Percentiles rank a stretch among this genome's conserved stretches.
phyloP scores from a whole-genome alignment of 2,888 invertebrate genomes.

The Abrostola tripartita region DNA sequence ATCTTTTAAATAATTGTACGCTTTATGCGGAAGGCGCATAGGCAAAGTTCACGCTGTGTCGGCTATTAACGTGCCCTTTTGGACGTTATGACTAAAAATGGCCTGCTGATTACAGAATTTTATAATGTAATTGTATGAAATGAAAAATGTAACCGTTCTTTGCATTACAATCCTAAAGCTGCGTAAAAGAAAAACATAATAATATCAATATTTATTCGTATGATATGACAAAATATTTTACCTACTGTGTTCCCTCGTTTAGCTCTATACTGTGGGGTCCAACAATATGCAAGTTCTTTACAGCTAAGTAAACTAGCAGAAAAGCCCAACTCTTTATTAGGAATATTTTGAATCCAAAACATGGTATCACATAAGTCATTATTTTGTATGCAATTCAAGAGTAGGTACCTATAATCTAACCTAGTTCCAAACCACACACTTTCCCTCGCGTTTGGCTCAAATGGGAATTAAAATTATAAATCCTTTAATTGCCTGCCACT shows the following conservation, averaged over 20 bases:
- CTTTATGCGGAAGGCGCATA: slow-evolving; percentile 19
- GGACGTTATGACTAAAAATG: slow-evolving; percentile 24
- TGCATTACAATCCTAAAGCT: no score
- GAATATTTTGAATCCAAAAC: no score
- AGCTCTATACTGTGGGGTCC: no score
- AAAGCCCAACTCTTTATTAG: no score
- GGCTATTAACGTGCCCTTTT: slow-evolving; percentile 23
- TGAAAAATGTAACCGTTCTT: no score
- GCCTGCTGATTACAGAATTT: slow-evolving; percentile 23
- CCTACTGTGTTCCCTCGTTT: no score
- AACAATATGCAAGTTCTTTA: no score
- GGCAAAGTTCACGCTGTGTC: slow-evolving; percentile 13
- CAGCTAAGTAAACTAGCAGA: no score
- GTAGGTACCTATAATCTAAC: slow-evolving; percentile 1
- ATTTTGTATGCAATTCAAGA: slow-evolving; percentile 2
- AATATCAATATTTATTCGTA: no score
- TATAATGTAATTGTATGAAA: background rate
- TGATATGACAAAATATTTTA: no score
- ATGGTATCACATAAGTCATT: background rate
- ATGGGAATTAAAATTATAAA: slow-evolving; percentile 5
- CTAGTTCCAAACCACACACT: slow-evolving; percentile 9
- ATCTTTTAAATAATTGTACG: slow-evolving; percentile 37
- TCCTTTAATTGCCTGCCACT: slow-evolving; percentile 13
- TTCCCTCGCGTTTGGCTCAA: slow-evolving; percentile 17
- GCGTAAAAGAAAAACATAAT: no score